These are phyloP conservation scores for Campylomormyrus tamandua DNA, from an alignment of 2,113 vertebrate species.

Conservation along the genomic window DNA sequence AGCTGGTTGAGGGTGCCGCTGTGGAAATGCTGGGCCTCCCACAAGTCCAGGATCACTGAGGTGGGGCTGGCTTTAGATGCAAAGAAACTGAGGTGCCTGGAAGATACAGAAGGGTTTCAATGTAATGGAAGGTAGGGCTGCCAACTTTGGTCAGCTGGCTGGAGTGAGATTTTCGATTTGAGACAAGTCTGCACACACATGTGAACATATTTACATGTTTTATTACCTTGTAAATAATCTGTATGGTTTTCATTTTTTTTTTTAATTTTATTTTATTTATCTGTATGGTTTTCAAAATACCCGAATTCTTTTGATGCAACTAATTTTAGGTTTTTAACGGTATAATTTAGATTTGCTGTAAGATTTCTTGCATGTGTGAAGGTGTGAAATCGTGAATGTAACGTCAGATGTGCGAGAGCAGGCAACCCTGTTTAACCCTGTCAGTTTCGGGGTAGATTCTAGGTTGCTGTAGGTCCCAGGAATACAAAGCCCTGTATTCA, in stretches of 20 bases:
- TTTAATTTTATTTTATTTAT: too few relatives aligned
- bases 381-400: neutral
- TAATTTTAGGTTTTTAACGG: neutral
- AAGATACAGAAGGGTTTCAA: constrained; percentile 6
- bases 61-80: constrained; percentile 93
- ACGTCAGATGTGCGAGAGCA: neutral
- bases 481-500: neutral
- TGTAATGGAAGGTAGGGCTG: neutral
- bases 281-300: neutral
- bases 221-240: neutral
- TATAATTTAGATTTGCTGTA: neutral
- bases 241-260: neutral
- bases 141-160: neutral
- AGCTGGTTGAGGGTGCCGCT: constrained; percentile 94
- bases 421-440: neutral
- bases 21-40: constrained; percentile 95
- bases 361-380: neutral
- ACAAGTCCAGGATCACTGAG: constrained; percentile 94
- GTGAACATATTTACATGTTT: neutral
- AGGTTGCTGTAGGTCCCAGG: neutral
- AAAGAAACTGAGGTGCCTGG: constrained; percentile 94
- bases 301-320: neutral
- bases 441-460: neutral
- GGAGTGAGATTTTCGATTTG: neutral
- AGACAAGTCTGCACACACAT: neutral